Evolutionary conservation across 2,797 vertebrate genomes (phyloP), one percentile per base, ranked within the genome.

Genomic region (Oreochromis mossambicus): DNA sequence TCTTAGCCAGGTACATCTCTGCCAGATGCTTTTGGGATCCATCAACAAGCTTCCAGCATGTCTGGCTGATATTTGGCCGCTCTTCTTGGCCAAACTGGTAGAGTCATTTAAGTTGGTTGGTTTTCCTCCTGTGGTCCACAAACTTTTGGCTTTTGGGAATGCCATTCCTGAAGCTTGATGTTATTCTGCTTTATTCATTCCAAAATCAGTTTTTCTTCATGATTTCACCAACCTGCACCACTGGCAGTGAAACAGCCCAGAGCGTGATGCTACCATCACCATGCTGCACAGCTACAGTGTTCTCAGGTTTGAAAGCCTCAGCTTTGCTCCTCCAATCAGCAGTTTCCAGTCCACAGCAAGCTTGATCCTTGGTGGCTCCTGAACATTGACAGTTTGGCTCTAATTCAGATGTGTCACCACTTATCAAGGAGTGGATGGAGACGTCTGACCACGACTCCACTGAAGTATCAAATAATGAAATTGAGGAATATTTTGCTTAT

Each of bases 141-240:
- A 34, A 11, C 9, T 1, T 61, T 29, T 34, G 29, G 0, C 15
- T 3, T 19, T 61, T 34, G 56, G 29, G 29, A 61, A 19, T 19
- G 56, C 56, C 56, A 19, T 61, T 61, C 15, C 56, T 34, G 56
- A 32, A 61, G 29, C 29, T 19, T 34, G 29, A 61, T 34, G 15
- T 34, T 17, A 3, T 32, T 0, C 56, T 61, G 29, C 9, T 61
- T 61, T 61, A 51, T 51, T 11, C 56, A 61, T 0, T 34, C 9
- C 5, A 34, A 32, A 58, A 32, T 58, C 26, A 10, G 26, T 17
- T 61, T 34, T 0, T 34, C 56, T 61, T 19, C 56, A 34, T n/a
- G 56, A 61, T 34, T 32, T 6, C 15, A 19, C 56, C 29, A 58
- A 34, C 56, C 17, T 7, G 17, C 5, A 34, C 0, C 29, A 34